Conservation (phyloP, 2,888 invertebrate species). For the Zygothrica quintamaculata region DNA sequence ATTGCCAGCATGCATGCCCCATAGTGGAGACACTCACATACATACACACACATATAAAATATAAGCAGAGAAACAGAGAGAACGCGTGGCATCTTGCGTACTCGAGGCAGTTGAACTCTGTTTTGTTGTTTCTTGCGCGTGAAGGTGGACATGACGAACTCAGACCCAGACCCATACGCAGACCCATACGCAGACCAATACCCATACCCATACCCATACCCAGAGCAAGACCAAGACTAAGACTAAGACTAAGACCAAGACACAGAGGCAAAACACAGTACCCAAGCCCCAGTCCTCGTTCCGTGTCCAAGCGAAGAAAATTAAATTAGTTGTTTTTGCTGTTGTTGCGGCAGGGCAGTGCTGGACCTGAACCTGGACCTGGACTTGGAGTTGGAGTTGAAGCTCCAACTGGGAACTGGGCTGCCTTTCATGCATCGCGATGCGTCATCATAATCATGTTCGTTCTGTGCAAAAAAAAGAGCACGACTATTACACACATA, state of each 20-base stretch:
- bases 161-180: slow-evolving; percentile 35
- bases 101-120: slow-evolving; percentile 70
- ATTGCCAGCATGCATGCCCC: slow-evolving; percentile 62
- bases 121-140: slow-evolving; percentile 58
- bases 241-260: neutral
- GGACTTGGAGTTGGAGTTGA: neutral
- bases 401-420: slow-evolving; percentile 35
- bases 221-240: neutral
- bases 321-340: slow-evolving; percentile 64
- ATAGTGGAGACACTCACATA: slow-evolving; percentile 29
- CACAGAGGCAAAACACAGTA: slow-evolving; percentile 1
- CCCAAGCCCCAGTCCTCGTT: slow-evolving; percentile 1
- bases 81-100: slow-evolving; percentile 59
- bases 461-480: slow-evolving; percentile 53
- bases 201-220: slow-evolving; percentile 3
- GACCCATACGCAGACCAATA: too few relatives aligned
- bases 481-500: slow-evolving; percentile 29
- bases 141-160: slow-evolving; percentile 71
- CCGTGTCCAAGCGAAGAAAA: slow-evolving; percentile 59
- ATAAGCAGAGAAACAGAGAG: slow-evolving; percentile 12
- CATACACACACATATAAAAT: neutral
- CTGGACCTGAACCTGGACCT: slow-evolving; percentile 22
- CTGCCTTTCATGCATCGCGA: slow-evolving; percentile 49
- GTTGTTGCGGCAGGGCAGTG: slow-evolving; percentile 68
- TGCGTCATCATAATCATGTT: slow-evolving; percentile 78